Base-by-base conservation (phyloP, 2,113 vertebrate genomes). In the Numenius arquata region DNA sequence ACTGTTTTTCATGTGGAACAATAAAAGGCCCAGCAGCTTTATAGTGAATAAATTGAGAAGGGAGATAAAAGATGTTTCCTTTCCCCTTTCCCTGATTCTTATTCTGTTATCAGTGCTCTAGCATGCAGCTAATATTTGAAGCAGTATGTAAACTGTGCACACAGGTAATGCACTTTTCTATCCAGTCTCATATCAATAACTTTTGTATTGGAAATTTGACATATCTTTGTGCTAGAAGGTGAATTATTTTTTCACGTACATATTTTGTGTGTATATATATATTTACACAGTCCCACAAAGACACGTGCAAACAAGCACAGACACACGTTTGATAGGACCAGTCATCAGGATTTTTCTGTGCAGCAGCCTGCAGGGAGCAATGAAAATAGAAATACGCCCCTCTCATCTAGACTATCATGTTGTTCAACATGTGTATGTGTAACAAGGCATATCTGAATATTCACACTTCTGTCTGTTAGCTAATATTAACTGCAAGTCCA, bases 361-460 rank as follows among this genome's bases (percentile, higher is more conserved):
- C 65, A 73, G 62, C 53, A 83, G 58, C 34, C 45, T 91, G 45
- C 41, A 59, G 67, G 48, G 48, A 89, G 47, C 4, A 6, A 73
- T 91, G 63, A 53, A 66, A 88, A 43, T 12, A 87, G 23, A 59
- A 91, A 19, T 71, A 23, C 21, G 4, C 18, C 36, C 53, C 50
- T 80, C 63, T 92, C 75, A 18, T 79, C 45, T 56, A 61, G 50
- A 65, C 21, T 77, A 1, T 84, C 3, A 5, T 80, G 72, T 67
- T 96, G 67, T 83, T 90, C 75, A 63, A 62, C 72, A 41, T 45
- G 50, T 80, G 72, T 3, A 2, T 90, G 67, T 59, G 67, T 77
- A 95, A 86, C 93, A 94, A 89, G 86, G 76, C 92, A 59, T 90
- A 36, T 53, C 92, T 88, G 78, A 96, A 88, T 90, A 67, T 36